Conservation (phyloP, 1,140 invertebrate species). For the Rhysida immarginata region DNA sequence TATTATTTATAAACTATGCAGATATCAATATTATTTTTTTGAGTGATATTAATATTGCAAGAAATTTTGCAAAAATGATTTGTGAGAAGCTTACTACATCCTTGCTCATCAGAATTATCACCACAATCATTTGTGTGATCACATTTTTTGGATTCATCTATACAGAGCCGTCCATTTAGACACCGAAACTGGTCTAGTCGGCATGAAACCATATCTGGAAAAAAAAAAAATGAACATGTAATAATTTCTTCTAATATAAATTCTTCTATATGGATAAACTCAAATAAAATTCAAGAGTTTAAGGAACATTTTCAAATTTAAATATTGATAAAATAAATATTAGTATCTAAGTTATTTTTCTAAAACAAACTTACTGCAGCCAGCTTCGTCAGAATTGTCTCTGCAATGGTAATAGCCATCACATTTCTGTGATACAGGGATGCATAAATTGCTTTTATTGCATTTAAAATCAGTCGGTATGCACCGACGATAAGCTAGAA, state of each 20-base stretch:
- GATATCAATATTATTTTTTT: too few relatives aligned
- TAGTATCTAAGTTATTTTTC: too few relatives aligned
- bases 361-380: conserved; percentile 36
- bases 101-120: conserved; percentile 74
- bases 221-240: too few relatives aligned
- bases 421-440: conserved; percentile 70
- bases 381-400: conserved; percentile 67
- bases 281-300: too few relatives aligned
- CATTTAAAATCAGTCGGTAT: conserved; percentile 22
- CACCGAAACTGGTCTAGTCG: conserved; percentile 78
- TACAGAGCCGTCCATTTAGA: conserved; percentile 61
- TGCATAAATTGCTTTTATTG: conserved; percentile 38
- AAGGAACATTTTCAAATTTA: too few relatives aligned
- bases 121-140: conserved; percentile 78
- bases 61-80: too few relatives aligned
- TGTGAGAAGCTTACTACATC: conserved; percentile 49
- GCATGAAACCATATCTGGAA: conserved; percentile 34
- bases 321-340: too few relatives aligned
- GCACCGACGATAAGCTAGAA: conserved; percentile 12
- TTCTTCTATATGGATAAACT: too few relatives aligned
- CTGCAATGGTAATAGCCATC: conserved; percentile 79
- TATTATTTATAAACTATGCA: too few relatives aligned
- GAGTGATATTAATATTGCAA: too few relatives aligned
- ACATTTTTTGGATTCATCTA: conserved; percentile 62
- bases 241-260: too few relatives aligned